Evolutionary conservation across 2,113 vertebrate species (phyloP).

Genomic region (Syngnathus typhle): DNA sequence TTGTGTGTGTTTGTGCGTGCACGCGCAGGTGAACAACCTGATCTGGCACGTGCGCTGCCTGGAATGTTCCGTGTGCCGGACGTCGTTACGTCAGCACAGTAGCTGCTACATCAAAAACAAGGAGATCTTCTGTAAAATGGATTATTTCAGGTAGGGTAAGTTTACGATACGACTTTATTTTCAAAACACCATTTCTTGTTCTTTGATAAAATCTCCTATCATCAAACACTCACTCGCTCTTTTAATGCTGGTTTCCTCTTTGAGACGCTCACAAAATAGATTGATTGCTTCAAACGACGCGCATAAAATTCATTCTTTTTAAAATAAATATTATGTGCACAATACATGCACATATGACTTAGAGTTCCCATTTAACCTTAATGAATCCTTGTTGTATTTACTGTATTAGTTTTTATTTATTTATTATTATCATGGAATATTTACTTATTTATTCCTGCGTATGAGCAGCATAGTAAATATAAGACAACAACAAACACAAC

Average conservation of each 20-base stretch:
- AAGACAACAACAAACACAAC: neutral
- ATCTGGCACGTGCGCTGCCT: slow-evolving; percentile 97
- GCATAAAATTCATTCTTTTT: neutral
- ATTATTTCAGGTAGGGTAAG: slow-evolving; percentile 98
- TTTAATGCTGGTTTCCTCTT: neutral
- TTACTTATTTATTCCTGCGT: neutral
- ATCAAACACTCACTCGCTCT: neutral
- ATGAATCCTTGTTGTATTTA: too few relatives aligned
- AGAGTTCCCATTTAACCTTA: neutral
- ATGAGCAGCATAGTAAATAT: neutral
- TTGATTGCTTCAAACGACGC: neutral
- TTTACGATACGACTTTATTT: slow-evolving; percentile 53
- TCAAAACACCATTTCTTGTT: neutral
- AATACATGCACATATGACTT: neutral
- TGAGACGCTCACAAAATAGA: neutral
- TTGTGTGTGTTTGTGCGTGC: neutral
- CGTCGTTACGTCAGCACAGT: slow-evolving; percentile 90
- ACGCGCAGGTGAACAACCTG: slow-evolving; percentile 89
- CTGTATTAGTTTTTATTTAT: too few relatives aligned
- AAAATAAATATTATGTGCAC: neutral
- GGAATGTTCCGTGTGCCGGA: slow-evolving; percentile 93
- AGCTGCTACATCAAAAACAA: slow-evolving; percentile 99
- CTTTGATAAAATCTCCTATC: neutral
- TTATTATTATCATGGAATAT: neutral
- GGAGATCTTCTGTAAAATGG: slow-evolving; percentile 99